Conservation (phyloP, 2,888 invertebrate species). For the Dolichopus griseipennis region DNA sequence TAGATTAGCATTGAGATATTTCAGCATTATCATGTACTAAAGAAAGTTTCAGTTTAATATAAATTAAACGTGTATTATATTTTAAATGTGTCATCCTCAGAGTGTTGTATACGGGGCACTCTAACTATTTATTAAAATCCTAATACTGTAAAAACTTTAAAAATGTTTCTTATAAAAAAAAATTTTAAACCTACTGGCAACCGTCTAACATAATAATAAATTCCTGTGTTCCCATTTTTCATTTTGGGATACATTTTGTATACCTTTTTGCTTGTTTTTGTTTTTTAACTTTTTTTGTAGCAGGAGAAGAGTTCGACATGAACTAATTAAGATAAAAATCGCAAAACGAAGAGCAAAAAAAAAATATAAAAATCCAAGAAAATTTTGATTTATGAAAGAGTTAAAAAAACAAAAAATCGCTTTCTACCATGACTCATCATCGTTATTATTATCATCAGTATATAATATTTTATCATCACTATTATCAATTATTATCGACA, state of each 20-base stretch:
- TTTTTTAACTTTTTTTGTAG: not conserved
- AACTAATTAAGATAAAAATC: slow-evolving; percentile 6
- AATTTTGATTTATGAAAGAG: not conserved
- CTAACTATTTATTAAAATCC: no score
- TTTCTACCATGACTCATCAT: slow-evolving; percentile 2
- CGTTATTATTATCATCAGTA: not conserved
- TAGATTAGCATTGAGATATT: no score
- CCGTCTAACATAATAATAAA: no score
- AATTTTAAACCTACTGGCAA: no score
- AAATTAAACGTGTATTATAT: no score
- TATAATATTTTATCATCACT: not conserved
- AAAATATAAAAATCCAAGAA: not conserved
- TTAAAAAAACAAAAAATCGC: not conserved
- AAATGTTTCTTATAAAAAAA: no score
- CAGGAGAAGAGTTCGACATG: not conserved
- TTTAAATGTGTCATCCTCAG: no score
- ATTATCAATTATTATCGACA: not conserved
- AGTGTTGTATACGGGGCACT: no score
- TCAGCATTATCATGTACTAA: no score
- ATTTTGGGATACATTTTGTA: not conserved
- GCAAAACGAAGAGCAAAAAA: not conserved
- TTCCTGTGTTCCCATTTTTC: no score
- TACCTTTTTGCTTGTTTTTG: not conserved
- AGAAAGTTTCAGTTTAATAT: no score
- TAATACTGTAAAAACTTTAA: no score